These are phyloP conservation scores for Peromyscus californicus DNA, from an alignment of 2,113 vertebrate species.

Conservation along the genomic window DNA sequence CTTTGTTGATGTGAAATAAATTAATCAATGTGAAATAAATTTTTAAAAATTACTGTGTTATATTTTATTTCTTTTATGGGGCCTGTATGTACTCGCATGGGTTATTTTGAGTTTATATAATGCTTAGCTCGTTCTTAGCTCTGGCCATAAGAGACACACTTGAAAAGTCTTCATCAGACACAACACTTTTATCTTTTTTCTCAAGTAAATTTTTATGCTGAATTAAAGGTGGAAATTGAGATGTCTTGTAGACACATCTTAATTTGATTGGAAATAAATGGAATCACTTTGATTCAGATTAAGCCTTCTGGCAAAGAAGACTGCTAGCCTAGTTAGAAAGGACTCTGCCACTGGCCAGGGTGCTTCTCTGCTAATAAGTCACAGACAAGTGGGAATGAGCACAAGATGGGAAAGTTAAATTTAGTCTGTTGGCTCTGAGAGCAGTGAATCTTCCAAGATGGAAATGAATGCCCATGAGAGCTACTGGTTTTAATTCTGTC, in stretches of 20 bases:
- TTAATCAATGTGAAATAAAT: constrained; percentile 54
- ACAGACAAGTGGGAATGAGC: background rate
- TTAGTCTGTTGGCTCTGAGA: background rate
- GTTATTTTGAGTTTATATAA: constrained; percentile 66
- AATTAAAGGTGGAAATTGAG: constrained; percentile 52
- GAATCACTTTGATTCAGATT: constrained; percentile 50
- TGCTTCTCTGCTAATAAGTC: background rate
- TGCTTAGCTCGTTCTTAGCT: constrained; percentile 4
- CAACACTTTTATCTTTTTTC: constrained; percentile 1
- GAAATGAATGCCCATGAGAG: background rate
- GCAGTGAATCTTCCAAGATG: background rate
- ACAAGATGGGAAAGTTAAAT: background rate
- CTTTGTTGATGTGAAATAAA: constrained; percentile 59
- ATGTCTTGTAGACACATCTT: constrained; percentile 52
- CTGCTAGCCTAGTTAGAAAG: constrained; percentile 21
- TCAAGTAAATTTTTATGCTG: constrained; percentile 22
- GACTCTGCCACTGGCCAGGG: background rate
- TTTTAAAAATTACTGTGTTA: constrained; percentile 42
- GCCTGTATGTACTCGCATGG: background rate
- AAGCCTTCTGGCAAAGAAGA: constrained; percentile 4
- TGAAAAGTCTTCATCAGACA: constrained; percentile 50
- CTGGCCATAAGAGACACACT: background rate
- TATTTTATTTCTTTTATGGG: constrained; percentile 36
- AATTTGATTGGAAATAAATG: constrained; percentile 58
- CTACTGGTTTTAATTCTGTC: background rate